These are phyloP conservation scores for Asobara japonica DNA, from an alignment of 1,140 invertebrate genomes.

Conservation along the genomic window DNA sequence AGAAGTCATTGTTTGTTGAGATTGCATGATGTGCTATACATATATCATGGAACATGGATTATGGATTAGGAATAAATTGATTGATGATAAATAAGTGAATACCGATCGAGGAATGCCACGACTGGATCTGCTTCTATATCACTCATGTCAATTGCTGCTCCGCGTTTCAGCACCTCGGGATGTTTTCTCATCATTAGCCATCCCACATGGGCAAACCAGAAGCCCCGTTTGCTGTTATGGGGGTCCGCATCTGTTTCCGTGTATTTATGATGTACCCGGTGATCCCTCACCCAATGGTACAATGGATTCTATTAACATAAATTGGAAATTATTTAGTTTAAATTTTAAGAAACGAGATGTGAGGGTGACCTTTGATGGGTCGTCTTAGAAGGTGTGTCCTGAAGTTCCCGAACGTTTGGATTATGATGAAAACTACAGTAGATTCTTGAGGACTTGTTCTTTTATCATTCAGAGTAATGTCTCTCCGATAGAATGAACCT, in stretches of 20 bases:
- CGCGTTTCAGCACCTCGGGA: constrained; percentile 80
- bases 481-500: too few relatives aligned
- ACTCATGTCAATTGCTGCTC: constrained; percentile 79
- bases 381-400: too few relatives aligned
- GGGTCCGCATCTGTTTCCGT: constrained; percentile 92
- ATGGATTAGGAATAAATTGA: too few relatives aligned
- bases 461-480: too few relatives aligned
- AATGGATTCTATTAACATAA: constrained; percentile 67
- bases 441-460: too few relatives aligned
- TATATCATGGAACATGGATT: too few relatives aligned
- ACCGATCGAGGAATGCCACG: constrained; percentile 78
- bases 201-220: constrained; percentile 92
- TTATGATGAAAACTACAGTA: too few relatives aligned
- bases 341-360: too few relatives aligned
- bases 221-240: constrained; percentile 85
- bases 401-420: too few relatives aligned
- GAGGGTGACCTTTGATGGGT: too few relatives aligned
- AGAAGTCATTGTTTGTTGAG: too few relatives aligned
- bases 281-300: constrained; percentile 81
- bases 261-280: constrained; percentile 90
- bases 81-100: constrained; percentile 12
- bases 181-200: constrained; percentile 90
- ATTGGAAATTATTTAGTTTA: constrained; percentile 1
- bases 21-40: too few relatives aligned
- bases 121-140: constrained; percentile 83